Evolutionary conservation across 2,888 invertebrate species (phyloP).

Genomic region (Plebejus melissa): DNA sequence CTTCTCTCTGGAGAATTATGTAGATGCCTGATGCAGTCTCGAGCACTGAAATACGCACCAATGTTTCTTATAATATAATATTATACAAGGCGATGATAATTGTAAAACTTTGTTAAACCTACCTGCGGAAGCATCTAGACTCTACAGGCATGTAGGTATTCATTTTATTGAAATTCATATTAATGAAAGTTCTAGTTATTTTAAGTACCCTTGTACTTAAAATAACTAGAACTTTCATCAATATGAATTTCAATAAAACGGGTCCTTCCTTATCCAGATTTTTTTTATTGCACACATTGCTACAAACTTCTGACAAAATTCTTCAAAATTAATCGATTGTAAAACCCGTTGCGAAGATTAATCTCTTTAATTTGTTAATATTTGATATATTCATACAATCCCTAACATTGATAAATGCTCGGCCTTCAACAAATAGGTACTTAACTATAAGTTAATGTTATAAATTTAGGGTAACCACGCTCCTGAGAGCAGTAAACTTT

Average conservation of each 20-base stretch:
- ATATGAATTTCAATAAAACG: too few species aligned
- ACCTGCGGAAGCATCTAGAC: too few species aligned
- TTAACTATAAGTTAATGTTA: slow-evolving; percentile 10
- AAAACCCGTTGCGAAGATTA: too few species aligned
- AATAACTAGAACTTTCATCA: too few species aligned
- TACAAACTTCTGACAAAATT: too few species aligned
- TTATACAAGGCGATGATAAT: neutral
- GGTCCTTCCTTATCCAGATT: too few species aligned
- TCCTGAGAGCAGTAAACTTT: slow-evolving; percentile 9
- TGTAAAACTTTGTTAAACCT: neutral
- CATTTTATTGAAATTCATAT: too few species aligned
- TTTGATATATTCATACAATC: neutral
- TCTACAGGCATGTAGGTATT: too few species aligned
- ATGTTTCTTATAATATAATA: neutral
- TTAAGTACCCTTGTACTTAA: too few species aligned
- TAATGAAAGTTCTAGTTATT: too few species aligned
- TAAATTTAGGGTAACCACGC: slow-evolving; percentile 19
- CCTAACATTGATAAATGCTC: slow-evolving; percentile 9
- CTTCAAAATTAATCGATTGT: too few species aligned
- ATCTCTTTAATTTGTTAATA: neutral
- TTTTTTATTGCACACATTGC: too few species aligned
- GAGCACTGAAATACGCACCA: neutral
- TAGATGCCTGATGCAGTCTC: neutral
- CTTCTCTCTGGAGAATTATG: neutral
- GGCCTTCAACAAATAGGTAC: neutral